Evolutionary conservation across 2,797 vertebrate species (phyloP).

Genomic region (Eutrigla gurnardus): DNA sequence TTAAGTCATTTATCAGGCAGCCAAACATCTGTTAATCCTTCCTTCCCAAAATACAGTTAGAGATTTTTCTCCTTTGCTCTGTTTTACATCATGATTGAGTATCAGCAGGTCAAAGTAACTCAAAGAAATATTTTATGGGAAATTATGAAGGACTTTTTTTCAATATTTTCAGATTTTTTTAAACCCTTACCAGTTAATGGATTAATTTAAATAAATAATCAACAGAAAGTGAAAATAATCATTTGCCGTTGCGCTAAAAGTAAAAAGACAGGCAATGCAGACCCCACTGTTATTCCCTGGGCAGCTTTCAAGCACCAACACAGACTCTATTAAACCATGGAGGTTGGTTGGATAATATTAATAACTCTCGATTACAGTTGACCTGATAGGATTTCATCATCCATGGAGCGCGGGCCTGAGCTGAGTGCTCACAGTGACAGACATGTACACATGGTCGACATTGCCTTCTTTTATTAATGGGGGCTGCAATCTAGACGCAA

Average conservation of each 20-base stretch:
- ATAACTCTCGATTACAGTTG: constrained; percentile 83
- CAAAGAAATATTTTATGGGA: not conserved
- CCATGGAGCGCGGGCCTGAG: constrained; percentile 61
- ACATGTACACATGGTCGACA: constrained; percentile 71
- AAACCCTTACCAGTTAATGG: not conserved
- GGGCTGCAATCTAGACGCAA: constrained; percentile 36
- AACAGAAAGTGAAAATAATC: too few species aligned
- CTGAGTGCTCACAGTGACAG: constrained; percentile 66
- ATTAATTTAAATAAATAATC: not conserved
- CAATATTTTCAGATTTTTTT: not conserved
- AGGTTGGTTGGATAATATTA: constrained; percentile 78
- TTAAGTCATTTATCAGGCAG: not conserved
- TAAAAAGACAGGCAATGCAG: not conserved
- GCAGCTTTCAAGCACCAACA: constrained; percentile 21
- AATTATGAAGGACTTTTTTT: not conserved
- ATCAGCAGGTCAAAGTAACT: not conserved
- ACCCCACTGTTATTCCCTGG: constrained; percentile 19
- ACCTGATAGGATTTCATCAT: constrained; percentile 83
- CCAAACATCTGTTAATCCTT: not conserved
- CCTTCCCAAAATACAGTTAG: not conserved
- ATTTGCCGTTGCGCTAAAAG: not conserved
- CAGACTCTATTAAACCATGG: constrained; percentile 49
- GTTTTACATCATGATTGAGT: not conserved
- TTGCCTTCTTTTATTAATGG: constrained; percentile 61
- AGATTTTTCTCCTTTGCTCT: not conserved